phyloP scores from a whole-genome alignment of 2,113 vertebrate genomes.

The Ailuropoda melanoleuca region DNA sequence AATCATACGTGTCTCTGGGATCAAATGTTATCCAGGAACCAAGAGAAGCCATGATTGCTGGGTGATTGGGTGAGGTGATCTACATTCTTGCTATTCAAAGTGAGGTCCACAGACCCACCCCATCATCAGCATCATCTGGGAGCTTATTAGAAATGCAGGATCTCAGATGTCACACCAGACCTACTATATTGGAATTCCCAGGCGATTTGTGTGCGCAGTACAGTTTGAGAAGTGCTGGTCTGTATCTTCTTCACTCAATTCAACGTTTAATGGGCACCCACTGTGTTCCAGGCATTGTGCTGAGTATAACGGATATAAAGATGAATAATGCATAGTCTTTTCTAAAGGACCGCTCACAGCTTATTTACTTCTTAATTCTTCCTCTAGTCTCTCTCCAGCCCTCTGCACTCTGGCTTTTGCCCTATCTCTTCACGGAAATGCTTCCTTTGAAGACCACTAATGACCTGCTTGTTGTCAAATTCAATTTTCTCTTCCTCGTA shows the following conservation, averaged over 20 bases:
- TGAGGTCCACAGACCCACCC: neutral
- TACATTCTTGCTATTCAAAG: neutral
- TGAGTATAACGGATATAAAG: slow-evolving; percentile 50
- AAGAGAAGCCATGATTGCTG: neutral
- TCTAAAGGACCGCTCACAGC: slow-evolving; percentile 55
- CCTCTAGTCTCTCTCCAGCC: neutral
- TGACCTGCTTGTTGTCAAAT: slow-evolving; percentile 70
- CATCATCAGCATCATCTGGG: neutral
- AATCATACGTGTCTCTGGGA: neutral
- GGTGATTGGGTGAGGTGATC: neutral
- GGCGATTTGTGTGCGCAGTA: slow-evolving; percentile 39
- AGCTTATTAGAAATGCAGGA: neutral
- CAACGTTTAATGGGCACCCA: slow-evolving; percentile 70
- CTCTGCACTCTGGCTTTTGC: slow-evolving; percentile 51
- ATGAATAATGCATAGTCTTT: slow-evolving; percentile 65
- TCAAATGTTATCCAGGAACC: neutral
- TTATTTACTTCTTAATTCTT: slow-evolving; percentile 69
- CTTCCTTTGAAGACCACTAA: slow-evolving; percentile 70
- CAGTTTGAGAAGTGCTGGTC: slow-evolving; percentile 24
- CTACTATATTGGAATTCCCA: neutral
- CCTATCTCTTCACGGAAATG: slow-evolving; percentile 45
- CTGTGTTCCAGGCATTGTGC: slow-evolving; percentile 54
- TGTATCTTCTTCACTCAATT: slow-evolving; percentile 45
- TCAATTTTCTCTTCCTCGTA: slow-evolving; percentile 65
- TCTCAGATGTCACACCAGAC: neutral